Evolutionary conservation across 1,140 invertebrate genomes (phyloP).

Genomic region (Yoshiicerus persimilis): DNA sequence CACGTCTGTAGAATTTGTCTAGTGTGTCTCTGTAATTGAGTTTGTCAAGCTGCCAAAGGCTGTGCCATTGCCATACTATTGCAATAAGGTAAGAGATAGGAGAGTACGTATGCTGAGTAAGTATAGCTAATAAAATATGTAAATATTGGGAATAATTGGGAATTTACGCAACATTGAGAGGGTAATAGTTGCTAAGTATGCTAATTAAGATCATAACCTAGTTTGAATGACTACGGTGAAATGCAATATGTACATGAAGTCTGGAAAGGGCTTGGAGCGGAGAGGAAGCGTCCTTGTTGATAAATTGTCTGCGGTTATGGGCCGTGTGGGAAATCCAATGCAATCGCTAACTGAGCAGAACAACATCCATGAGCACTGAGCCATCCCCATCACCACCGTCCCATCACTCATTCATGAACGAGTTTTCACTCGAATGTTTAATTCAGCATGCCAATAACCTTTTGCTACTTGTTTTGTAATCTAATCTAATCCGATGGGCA

Average conservation of each 20-base stretch:
- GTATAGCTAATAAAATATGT: constrained; percentile 21
- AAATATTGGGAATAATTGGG: constrained; percentile 25
- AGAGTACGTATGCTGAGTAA: not conserved
- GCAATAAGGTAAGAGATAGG: not conserved
- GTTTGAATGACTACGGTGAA: not conserved
- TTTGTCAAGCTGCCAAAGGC: not conserved
- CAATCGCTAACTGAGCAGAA: constrained; percentile 6
- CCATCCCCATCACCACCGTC: constrained; percentile 16
- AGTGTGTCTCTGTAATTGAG: not conserved
- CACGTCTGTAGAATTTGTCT: not conserved
- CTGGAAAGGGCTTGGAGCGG: not conserved
- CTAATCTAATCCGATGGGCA: not conserved
- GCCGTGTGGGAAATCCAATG: constrained; percentile 24
- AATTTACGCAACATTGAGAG: not conserved
- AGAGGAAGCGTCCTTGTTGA: not conserved
- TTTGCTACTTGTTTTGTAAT: constrained; percentile 18
- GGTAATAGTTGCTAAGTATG: constrained; percentile 2
- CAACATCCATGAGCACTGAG: constrained; percentile 5
- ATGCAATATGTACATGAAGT: not conserved
- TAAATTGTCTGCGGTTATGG: constrained; percentile 27
- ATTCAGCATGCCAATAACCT: constrained; percentile 16
- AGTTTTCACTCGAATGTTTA: constrained; percentile 17
- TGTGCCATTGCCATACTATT: not conserved
- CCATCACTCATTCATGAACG: constrained; percentile 18
- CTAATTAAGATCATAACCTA: constrained; percentile 28